Evolutionary conservation across 2,888 invertebrate genomes (phyloP).

Genomic region (Lithophane leautieri): DNA sequence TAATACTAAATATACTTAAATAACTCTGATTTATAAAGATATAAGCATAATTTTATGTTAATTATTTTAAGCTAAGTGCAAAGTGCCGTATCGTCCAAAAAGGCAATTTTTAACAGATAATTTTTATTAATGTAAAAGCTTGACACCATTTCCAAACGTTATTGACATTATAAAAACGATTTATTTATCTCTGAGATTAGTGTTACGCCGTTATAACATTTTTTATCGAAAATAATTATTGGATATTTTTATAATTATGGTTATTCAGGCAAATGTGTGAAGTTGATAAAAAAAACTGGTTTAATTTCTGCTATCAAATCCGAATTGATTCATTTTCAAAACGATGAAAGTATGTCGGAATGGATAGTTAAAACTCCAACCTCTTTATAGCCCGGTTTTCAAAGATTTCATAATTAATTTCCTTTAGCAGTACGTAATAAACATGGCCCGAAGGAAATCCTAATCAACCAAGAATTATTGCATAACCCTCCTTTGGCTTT

Average conservation of each 20-base stretch:
- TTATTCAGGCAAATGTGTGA: constrained; percentile 21
- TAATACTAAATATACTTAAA: constrained; percentile 6
- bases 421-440: constrained; percentile 38
- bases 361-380: constrained; percentile 12
- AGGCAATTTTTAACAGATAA: constrained; percentile 54
- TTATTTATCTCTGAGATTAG: constrained; percentile 55
- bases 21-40: constrained; percentile 42
- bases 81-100: constrained; percentile 57
- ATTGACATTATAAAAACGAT: constrained; percentile 29
- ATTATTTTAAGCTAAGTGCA: constrained; percentile 57
- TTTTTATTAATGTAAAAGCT: constrained; percentile 62
- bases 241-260: constrained; percentile 2
- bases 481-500: constrained; percentile 23
- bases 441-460: constrained; percentile 66
- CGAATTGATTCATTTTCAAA: background rate
- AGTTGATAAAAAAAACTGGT: background rate
- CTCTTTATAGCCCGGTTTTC: constrained; percentile 15
- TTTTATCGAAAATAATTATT: constrained; percentile 36
- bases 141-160: constrained; percentile 52
- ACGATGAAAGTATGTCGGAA: background rate
- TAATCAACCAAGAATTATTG: constrained; percentile 64
- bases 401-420: constrained; percentile 50
- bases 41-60: constrained; percentile 52
- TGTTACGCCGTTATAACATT: constrained; percentile 30
- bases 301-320: background rate